These are phyloP conservation scores for Alviniconcha marisindica DNA, from an alignment of 1,140 invertebrate species.

Conservation along the genomic window DNA sequence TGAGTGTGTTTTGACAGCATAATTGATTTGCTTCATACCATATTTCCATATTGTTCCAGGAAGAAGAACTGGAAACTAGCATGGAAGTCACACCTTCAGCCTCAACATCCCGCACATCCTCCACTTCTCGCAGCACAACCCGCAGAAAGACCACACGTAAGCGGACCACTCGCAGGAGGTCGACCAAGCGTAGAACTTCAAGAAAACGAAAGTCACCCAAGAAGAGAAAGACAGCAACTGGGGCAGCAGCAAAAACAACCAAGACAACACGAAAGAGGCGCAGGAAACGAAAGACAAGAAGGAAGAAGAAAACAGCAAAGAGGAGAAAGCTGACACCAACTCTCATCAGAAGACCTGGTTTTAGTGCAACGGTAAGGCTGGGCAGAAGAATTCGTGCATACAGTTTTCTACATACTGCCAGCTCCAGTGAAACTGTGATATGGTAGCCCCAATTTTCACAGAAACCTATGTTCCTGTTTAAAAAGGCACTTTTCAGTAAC, in stretches of 20 bases:
- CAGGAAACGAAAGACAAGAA: slow-evolving; percentile 53
- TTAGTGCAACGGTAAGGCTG: neutral
- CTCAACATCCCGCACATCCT: neutral
- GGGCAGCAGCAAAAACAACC: slow-evolving; percentile 45
- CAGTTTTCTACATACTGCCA: no score
- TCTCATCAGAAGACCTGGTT: neutral
- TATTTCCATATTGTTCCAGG: slow-evolving; percentile 32
- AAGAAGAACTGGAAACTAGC: slow-evolving; percentile 18
- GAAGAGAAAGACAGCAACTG: slow-evolving; percentile 53
- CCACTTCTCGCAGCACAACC: slow-evolving; percentile 25
- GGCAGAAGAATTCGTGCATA: no score
- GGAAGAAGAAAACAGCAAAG: slow-evolving; percentile 49
- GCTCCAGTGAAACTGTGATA: no score
- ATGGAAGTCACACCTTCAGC: neutral
- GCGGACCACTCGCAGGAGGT: slow-evolving; percentile 49
- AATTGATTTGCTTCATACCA: no score
- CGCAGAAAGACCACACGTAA: slow-evolving; percentile 47
- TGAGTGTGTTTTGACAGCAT: no score
- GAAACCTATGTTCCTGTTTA: no score
- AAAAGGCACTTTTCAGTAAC: no score
- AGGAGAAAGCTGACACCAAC: neutral
- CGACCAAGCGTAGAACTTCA: slow-evolving; percentile 42
- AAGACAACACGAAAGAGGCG: slow-evolving; percentile 32
- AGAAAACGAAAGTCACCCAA: slow-evolving; percentile 41
- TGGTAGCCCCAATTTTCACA: no score